phyloP scores from a whole-genome alignment of 1,140 invertebrate genomes.

The Micrasema minimum region DNA sequence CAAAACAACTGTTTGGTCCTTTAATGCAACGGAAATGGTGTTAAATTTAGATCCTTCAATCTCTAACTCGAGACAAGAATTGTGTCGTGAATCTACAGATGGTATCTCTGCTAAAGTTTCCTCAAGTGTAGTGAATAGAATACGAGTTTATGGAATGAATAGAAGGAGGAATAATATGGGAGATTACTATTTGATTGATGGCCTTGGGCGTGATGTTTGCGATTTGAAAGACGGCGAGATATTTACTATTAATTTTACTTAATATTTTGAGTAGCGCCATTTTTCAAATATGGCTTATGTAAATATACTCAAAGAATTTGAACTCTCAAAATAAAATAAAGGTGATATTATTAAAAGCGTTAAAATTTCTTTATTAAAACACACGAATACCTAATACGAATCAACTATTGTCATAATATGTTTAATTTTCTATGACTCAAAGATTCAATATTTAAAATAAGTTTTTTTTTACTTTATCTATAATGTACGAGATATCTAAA shows the following conservation, averaged over 20 bases:
- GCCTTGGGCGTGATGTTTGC: slow-evolving; percentile 19
- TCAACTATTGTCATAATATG: too few relatives aligned
- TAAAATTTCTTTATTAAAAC: too few relatives aligned
- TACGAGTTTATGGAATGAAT: slow-evolving; percentile 29
- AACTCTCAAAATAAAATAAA: too few relatives aligned
- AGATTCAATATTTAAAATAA: too few relatives aligned
- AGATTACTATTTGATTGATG: slow-evolving; percentile 5
- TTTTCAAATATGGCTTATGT: too few relatives aligned
- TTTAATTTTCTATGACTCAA: too few relatives aligned
- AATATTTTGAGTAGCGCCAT: too few relatives aligned
- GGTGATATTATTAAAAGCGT: too few relatives aligned
- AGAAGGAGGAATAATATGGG: slow-evolving; percentile 15
- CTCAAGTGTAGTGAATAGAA: slow-evolving; percentile 19
- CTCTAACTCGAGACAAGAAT: neutral
- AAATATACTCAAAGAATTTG: too few relatives aligned
- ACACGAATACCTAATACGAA: too few relatives aligned
- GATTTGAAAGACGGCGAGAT: slow-evolving; percentile 1
- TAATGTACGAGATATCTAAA: too few relatives aligned
- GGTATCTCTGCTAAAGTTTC: neutral
- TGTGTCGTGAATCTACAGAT: slow-evolving; percentile 13
- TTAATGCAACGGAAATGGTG: neutral
- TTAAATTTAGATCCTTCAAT: slow-evolving; percentile 20
- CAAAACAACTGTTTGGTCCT: slow-evolving; percentile 15
- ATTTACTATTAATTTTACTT: neutral
- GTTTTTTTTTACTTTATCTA: too few relatives aligned